A percentile compares a stretch with the other conserved stretches of the same genome.
phyloP scores from a whole-genome alignment of 1,140 invertebrate species.

The Drusus annulatus region DNA sequence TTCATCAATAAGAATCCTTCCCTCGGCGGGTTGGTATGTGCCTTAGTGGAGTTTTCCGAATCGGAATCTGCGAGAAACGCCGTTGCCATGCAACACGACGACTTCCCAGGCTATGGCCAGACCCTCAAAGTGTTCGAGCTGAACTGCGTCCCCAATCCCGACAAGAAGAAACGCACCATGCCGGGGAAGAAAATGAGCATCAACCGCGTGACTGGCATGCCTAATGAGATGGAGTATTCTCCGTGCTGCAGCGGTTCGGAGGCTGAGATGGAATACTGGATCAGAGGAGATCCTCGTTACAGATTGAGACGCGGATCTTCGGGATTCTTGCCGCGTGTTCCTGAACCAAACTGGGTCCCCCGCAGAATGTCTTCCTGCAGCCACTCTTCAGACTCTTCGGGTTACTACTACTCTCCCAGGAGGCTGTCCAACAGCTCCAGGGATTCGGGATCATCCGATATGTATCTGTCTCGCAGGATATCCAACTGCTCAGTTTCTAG shows the following conservation, averaged over 20 bases:
- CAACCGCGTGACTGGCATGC: conserved; percentile 63
- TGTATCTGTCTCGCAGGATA: conserved; percentile 71
- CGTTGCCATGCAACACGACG: conserved; percentile 73
- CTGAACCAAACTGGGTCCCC: conserved; percentile 77
- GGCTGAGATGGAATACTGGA: conserved; percentile 74
- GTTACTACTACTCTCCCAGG: conserved; percentile 74
- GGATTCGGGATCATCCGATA: conserved; percentile 69
- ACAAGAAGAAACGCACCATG: conserved; percentile 71
- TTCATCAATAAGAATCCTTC: conserved; percentile 93
- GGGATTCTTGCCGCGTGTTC: conserved; percentile 70
- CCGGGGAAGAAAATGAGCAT: conserved; percentile 65
- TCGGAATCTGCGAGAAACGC: conserved; percentile 88
- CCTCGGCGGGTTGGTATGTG: conserved; percentile 86
- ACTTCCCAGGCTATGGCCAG: conserved; percentile 65
- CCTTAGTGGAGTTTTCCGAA: conserved; percentile 90
- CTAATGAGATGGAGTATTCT: conserved; percentile 71
- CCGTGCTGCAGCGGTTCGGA: conserved; percentile 81
- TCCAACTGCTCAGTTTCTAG: conserved; percentile 75
- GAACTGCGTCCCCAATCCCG: conserved; percentile 73
- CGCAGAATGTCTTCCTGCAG: conserved; percentile 73
- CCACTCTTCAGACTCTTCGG: conserved; percentile 70
- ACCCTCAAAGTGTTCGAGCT: conserved; percentile 73
- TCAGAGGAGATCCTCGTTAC: conserved; percentile 67
- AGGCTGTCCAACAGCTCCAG: conserved; percentile 73
- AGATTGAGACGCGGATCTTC: conserved; percentile 72